Evolutionary conservation across 2,113 vertebrate species (phyloP), one percentile per base, ranked within the genome.

Genomic region (Gallinago media): DNA sequence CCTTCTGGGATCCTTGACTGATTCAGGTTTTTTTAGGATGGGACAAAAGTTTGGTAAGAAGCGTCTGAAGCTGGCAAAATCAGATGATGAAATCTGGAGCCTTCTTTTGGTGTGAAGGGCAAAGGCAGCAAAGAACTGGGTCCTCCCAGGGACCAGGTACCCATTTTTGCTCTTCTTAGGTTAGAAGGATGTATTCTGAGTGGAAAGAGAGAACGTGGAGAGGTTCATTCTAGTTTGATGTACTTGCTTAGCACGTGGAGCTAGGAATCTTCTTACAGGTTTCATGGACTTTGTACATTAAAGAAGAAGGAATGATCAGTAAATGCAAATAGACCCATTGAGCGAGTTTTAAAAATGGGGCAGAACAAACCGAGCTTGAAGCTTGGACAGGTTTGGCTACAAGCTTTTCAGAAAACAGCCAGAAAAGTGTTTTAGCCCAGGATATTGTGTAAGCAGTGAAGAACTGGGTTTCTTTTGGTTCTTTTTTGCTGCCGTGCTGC

Each of bases 151-250:
- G 12, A 63, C 16, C 4, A 10, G 15, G 54, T 59, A 6, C 26
- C 15, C 11, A 4, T 25, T 36, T n/a, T 54, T 31, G 50, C 50
- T 52, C 25, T 50, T 50, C 49, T 15, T 26, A 26, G 23, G 50
- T 26, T 52, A 52, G 25, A 50, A 50, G 49, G 25, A 26, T 26
- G 25, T 52, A 52, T 52, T 26, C 34, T 52, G 17, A 46, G 29
- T 58, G 66, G 65, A 50, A 66, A 23, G 0, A 2, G 52, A 47
- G 68, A 71, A 42, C 0, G 1, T n/a, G 25, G 25, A 44, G 27
- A 34, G 5, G 32, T 40, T 56, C 19, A 5, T 50, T 73, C 31
- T 17, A 36, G 32, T 87, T 17, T 61, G 40, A 31, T 31, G 27
- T 32, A 19, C 8, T 73, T 78, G 15, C 8, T 78, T 19, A 40